Conservation (phyloP, 2,113 vertebrate species). For the Sander lucioperca region DNA sequence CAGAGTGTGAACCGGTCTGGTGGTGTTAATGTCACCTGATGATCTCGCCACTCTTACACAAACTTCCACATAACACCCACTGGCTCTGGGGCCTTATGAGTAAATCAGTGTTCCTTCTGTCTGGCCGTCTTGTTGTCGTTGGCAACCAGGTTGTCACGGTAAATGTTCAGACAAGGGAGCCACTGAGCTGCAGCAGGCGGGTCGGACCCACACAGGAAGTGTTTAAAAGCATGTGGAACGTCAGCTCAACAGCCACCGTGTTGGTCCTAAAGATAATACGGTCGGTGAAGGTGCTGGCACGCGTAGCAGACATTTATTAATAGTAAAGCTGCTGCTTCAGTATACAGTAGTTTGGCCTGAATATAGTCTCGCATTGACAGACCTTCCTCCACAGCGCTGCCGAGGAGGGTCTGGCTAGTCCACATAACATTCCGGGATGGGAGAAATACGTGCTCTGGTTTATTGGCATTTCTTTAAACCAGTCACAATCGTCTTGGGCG, state of each 20-base stretch:
- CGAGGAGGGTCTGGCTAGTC: too few relatives aligned
- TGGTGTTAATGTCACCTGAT: conserved; percentile 53
- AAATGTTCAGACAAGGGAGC: conserved; percentile 61
- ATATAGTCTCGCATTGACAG: neutral
- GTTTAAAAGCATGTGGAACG: conserved; percentile 53
- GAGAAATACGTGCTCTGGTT: too few relatives aligned
- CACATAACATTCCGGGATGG: too few relatives aligned
- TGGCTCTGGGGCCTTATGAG: conserved; percentile 44
- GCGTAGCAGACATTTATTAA: conserved; percentile 17
- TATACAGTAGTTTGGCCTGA: neutral
- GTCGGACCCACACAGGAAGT: conserved; percentile 60
- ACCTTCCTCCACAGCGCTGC: too few relatives aligned
- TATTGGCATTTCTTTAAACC: too few relatives aligned
- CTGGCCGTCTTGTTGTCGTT: conserved; percentile 74
- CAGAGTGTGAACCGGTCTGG: conserved; percentile 11
- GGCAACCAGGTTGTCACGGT: conserved; percentile 58
- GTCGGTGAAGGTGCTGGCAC: conserved; percentile 19
- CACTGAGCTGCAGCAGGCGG: conserved; percentile 60
- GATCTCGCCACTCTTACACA: conserved; percentile 56
- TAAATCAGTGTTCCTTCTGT: conserved; percentile 80
- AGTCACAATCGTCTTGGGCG: too few relatives aligned
- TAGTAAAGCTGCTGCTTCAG: conserved; percentile 9
- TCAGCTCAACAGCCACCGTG: conserved; percentile 18
- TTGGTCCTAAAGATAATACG: conserved; percentile 49
- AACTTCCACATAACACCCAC: conserved; percentile 11